Percentiles rank a stretch among this genome's conserved stretches.
phyloP scores from a whole-genome alignment of 2,797 vertebrate species.

The Clarias pachynema region DNA sequence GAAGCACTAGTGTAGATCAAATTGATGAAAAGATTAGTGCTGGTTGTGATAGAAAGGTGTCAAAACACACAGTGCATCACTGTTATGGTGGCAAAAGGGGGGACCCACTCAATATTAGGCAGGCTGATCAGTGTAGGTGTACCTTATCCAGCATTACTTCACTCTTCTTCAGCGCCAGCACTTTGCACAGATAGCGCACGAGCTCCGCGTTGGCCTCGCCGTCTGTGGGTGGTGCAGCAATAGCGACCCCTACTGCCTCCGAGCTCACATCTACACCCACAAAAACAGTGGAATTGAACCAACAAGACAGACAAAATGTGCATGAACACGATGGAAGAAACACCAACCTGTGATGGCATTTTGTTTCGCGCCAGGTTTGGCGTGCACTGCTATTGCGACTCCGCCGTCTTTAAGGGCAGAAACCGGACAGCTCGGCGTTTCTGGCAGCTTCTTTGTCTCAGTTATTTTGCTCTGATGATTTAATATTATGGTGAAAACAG shows the following conservation, averaged over 20 bases:
- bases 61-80: no score
- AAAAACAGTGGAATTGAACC: background rate
- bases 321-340: no score
- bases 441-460: constrained; percentile 33
- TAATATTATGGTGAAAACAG: background rate
- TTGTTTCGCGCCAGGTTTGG: constrained; percentile 86
- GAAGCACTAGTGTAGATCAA: no score
- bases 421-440: constrained; percentile 71
- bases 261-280: constrained; percentile 76
- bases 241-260: constrained; percentile 83
- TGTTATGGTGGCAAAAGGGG: no score
- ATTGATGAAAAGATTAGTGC: no score
- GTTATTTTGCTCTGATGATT: constrained; percentile 59
- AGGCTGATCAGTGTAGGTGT: background rate
- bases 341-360: constrained; percentile 84
- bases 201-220: constrained; percentile 92
- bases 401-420: constrained; percentile 72
- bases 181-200: constrained; percentile 84
- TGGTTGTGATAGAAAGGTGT: no score
- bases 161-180: constrained; percentile 86
- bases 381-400: constrained; percentile 79
- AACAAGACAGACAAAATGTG: background rate
- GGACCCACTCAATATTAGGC: no score
- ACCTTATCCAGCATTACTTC: constrained; percentile 87
- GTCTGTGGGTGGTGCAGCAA: constrained; percentile 88